Evolutionary conservation across 2,113 vertebrate genomes (phyloP), one percentile per base, ranked within the genome.

Genomic region (Anguilla rostrata): DNA sequence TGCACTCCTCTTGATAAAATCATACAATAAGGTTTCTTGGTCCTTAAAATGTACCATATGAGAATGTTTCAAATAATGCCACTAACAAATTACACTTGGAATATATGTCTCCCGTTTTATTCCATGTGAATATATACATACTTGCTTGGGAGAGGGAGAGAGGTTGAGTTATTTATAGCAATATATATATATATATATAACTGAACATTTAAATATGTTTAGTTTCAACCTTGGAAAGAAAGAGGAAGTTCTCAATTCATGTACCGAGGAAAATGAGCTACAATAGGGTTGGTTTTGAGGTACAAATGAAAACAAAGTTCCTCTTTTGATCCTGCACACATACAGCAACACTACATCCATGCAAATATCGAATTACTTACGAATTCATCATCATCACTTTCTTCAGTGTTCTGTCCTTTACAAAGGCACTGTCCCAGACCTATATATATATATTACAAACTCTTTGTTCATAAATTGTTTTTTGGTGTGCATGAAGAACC

Each of bases 241-340:
- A 29, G n/a, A 34, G 71, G n/a, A 75, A 29, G 71, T 75, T 75
- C 26, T 75, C 9, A 29, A 29, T 34, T 34, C 26, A 1, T 75
- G 34, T 75, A 75, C 2, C 34, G 83, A 78, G 81, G 87, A 84
- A 86, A 39, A 56, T 66, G 14, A 82, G 81, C 71, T 71, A n/a
- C 71, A 46, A 20, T 81, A 85, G 0, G 79, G 86, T 85, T 81
- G 60, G n/a, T 39, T 81, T 26, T 66, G 84, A 6, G 39, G 75
- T 43, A 20, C 29, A 88, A 90, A 87, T 82, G 82, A 71, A 53
- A 41, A 34, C 29, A 8, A 34, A 87, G 66, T 90, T 90, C 88
- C 86, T 86, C 80, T 81, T 90, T 82, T 71, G 34, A 78, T 87
- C 39, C 71, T 16, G 18, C 16, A 22, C 53, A 5, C 18, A 11